Evolutionary conservation across 2,113 vertebrate genomes (phyloP).

Genomic region (Bagarius yarrelli): DNA sequence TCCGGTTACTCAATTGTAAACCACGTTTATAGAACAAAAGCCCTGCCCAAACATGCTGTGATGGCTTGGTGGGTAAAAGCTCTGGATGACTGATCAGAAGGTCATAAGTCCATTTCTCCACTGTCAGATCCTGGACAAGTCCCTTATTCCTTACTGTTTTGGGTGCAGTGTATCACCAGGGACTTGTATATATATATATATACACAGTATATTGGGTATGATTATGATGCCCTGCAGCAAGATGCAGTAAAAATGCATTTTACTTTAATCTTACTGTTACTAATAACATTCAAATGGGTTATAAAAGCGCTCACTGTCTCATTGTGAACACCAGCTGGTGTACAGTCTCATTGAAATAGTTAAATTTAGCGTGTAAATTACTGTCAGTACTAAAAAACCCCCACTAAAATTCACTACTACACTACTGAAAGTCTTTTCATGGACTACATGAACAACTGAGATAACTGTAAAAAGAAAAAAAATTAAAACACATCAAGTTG

Average conservation of each 20-base stretch:
- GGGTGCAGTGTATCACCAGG: neutral
- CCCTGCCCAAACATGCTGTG: neutral
- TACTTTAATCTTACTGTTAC: neutral
- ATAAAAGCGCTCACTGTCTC: neutral
- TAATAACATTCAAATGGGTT: conserved; percentile 1
- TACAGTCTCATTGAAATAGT: neutral
- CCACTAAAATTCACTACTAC: too few relatives aligned
- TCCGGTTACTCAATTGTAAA: neutral
- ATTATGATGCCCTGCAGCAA: too few relatives aligned
- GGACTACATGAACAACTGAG: too few relatives aligned
- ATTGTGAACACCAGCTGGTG: neutral
- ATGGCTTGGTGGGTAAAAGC: neutral
- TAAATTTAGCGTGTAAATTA: neutral
- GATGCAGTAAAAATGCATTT: neutral
- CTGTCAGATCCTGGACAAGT: neutral
- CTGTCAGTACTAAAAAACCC: neutral
- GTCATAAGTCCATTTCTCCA: neutral
- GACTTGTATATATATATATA: too few relatives aligned
- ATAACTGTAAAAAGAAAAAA: neutral
- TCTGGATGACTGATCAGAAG: neutral
- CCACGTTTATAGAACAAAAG: neutral
- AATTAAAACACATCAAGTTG: neutral
- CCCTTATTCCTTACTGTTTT: neutral
- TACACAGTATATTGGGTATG: too few relatives aligned
- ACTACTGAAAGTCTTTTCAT: too few relatives aligned